Evolutionary conservation across 2,888 invertebrate species (phyloP).

Genomic region (Synanthedon vespiformis): DNA sequence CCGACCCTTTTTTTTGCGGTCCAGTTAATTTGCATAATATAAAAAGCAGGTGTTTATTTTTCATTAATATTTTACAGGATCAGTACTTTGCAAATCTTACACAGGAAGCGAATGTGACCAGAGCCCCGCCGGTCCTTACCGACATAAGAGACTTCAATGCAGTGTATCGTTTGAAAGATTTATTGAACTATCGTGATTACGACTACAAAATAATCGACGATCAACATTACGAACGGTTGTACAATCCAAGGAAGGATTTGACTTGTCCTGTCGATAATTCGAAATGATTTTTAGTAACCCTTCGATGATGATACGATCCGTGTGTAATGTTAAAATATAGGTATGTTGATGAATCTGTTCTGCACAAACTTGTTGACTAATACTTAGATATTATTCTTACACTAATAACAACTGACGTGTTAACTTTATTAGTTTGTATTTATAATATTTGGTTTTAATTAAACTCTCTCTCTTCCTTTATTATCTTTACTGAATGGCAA

Average conservation of each 20-base stretch:
- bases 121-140: slow-evolving; percentile 38
- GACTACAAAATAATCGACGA: slow-evolving; percentile 42
- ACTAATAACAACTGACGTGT: too few species aligned
- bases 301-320: too few species aligned
- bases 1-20: too few species aligned
- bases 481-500: too few species aligned
- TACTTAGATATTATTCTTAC: too few species aligned
- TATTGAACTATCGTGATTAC: slow-evolving; percentile 52
- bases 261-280: slow-evolving; percentile 21
- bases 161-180: slow-evolving; percentile 43
- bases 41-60: not conserved
- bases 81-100: slow-evolving; percentile 48
- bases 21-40: too few species aligned
- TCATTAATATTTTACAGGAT: slow-evolving; percentile 27
- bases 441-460: too few species aligned
- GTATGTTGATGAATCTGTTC: too few species aligned
- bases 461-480: too few species aligned
- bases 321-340: too few species aligned
- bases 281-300: not conserved
- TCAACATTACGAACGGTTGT: slow-evolving; percentile 32
- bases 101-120: slow-evolving; percentile 36
- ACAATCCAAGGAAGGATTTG: slow-evolving; percentile 30
- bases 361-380: too few species aligned
- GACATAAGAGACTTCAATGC: slow-evolving; percentile 50
- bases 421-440: too few species aligned